Percentiles rank a stretch among this genome's conserved stretches.
Evolutionary conservation across 2,113 vertebrate genomes (phyloP).

Genomic region (Patagioenas fasciata): DNA sequence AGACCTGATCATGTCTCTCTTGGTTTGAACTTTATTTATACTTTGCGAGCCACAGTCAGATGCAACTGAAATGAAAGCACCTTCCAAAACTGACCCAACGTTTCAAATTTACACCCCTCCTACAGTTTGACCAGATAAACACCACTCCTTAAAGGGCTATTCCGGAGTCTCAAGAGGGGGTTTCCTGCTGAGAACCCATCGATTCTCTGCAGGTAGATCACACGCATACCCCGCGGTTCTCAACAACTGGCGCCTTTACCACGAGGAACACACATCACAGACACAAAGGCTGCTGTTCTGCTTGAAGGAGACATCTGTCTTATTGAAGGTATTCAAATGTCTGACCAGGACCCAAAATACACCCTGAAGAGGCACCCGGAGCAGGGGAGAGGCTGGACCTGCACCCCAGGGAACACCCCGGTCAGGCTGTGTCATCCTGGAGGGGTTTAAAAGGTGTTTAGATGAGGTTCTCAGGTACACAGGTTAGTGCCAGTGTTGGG

Average conservation of each 20-base stretch:
- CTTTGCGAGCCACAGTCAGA: rapidly evolving
- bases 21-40: rapidly evolving
- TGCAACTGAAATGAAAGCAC: not conserved
- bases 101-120: not conserved
- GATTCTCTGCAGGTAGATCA: no score
- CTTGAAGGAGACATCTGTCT: not conserved
- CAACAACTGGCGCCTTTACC: not conserved
- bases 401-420: not conserved
- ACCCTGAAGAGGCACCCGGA: rapidly evolving
- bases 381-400: not conserved
- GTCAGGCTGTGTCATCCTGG: no score
- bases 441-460: no score
- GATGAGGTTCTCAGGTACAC: no score
- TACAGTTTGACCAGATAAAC: not conserved
- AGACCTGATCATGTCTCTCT: rapidly evolving
- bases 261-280: not conserved
- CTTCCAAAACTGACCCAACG: not conserved
- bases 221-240: not conserved
- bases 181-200: not conserved
- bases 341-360: rapidly evolving
- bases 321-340: not conserved
- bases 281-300: rapidly evolving
- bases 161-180: not conserved
- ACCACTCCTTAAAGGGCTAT: no score
- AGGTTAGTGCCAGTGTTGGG: no score